These are phyloP conservation scores for Equus quagga DNA, from an alignment of 2,113 vertebrate species.

Conservation along the genomic window DNA sequence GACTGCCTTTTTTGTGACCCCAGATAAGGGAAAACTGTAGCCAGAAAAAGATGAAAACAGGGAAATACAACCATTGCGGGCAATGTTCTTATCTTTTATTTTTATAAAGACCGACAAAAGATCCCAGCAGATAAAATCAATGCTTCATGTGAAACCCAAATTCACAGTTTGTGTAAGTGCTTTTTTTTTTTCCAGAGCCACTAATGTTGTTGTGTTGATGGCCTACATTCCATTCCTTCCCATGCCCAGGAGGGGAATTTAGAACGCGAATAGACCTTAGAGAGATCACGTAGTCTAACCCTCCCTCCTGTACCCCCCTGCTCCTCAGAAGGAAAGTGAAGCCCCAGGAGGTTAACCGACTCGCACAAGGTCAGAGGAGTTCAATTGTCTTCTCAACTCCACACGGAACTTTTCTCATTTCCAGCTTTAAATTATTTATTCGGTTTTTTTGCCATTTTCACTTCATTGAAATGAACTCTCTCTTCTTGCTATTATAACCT, in stretches of 20 bases:
- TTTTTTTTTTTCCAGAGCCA: constrained; percentile 38
- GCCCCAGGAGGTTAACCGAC: constrained; percentile 74
- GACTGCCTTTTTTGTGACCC: constrained; percentile 44
- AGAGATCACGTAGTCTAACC: constrained; percentile 61
- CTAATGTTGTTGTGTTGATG: constrained; percentile 62
- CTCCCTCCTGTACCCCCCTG: neutral
- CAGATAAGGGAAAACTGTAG: constrained; percentile 46
- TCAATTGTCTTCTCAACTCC: constrained; percentile 80
- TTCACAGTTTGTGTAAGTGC: constrained; percentile 53
- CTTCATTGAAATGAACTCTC: constrained; percentile 83
- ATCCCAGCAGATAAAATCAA: constrained; percentile 58
- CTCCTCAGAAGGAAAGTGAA: constrained; percentile 69
- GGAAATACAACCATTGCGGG: constrained; percentile 43
- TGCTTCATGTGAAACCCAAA: constrained; percentile 60
- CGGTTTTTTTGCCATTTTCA: constrained; percentile 76
- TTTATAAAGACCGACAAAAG: constrained; percentile 68
- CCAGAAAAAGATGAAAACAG: constrained; percentile 46
- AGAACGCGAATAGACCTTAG: constrained; percentile 75
- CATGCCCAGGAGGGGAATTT: constrained; percentile 66
- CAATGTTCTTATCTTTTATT: constrained; percentile 65
- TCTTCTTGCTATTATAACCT: constrained; percentile 78
- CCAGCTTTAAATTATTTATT: constrained; percentile 82
- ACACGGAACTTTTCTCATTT: constrained; percentile 80
- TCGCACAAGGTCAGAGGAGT: constrained; percentile 78
- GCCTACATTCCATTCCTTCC: constrained; percentile 71